Base-by-base conservation (phyloP, 1,140 invertebrate species). In the Euura saliciscinereae region DNA sequence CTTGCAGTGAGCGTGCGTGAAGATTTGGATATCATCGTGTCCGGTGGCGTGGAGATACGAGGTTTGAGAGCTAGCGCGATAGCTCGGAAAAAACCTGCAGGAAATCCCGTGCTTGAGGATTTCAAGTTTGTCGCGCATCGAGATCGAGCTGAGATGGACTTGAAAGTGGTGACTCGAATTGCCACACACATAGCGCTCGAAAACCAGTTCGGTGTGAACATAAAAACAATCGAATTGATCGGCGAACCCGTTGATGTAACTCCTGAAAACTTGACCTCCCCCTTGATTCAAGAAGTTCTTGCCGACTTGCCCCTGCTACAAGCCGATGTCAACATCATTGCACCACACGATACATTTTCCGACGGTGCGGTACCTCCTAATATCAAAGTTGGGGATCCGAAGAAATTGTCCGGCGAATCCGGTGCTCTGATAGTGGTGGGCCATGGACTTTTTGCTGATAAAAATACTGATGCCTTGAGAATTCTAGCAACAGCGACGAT, bases 51-150 rank as follows among this genome's bases (percentile, higher is more conserved):
- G 43, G 93, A 95, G 85, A 89, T 96, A 28, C 89, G 91, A 73
- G 95, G 94, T 66, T 85, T 97, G 1, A 92, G 94, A 77, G 94
- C 94, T 0, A 93, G 92, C 74, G 90, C 93, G 11, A 95, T 96
- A 45, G 90, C 94, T n/a, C 90, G 91, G 75, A 90, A 89, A 44
- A 86, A 90, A 72, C 88, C 89, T 7, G 84, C 90, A 6, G 91
- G 90, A 42, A 87, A 92, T 65, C 91, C 92, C n/a, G 91, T 93
- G 3, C 78, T 93, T 42, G 92, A 93, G 78, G 90, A 89, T 80
- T 94, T 94, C 78, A 84, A 88, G 64, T 96, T 97, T 80, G 79
- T 95, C 43, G 91, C 95, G 1, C 91, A 94, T 80, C 86, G 87
- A 71, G 85, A 89, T 46, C 28, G 44, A 67, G 46, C 8, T 28